Base-by-base conservation (phyloP, 1,140 invertebrate species). In the Cheumatopsyche charites region DNA sequence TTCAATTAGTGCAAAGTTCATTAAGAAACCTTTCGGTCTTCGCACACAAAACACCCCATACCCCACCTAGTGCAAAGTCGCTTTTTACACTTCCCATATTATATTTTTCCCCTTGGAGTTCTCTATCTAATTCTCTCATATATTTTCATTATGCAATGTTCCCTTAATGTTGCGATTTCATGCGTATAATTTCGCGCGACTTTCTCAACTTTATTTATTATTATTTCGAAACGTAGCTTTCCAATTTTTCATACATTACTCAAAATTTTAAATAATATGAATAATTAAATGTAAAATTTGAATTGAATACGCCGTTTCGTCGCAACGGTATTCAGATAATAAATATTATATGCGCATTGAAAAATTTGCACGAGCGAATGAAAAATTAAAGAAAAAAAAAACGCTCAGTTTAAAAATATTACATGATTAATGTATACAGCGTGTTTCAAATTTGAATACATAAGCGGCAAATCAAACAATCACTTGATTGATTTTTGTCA, bases 1-100 rank as follows among this genome's bases (percentile, higher is more conserved):
- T 72, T 71, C 74, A 75, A 72, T 75, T 72, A 75, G 71, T 70
- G 67, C 74, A 62, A 62, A 72, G 70, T 75, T 75, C 74, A 71
- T 73, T 75, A 75, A 72, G 67, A 63, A 75, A 73, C 58, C 71
- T 75, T 62, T 25, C 45, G 52, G 12, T 26, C 49, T 62, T 41
- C 43, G 26, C 62, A 36, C 62, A 21, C 23, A 9, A 36, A 13
- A 12, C 9, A 13, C 12, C 23, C n/a, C 23, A n/a, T 19, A 6
- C 23, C 25, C 23, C 58, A 9, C 42, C 17, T n/a, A n/a, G n/a
- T 17, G 42, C 13, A 41, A 41, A 26, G 45, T 69, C 29, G 41
- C 45, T 49, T 71, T 72, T 66, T 69, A 65, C 67, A 49, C 70
- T 58, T 49, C 43, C 47, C 42, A 55, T 69, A 58, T 65, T 70